Percentiles rank a stretch among this genome's conserved stretches.
These are phyloP conservation scores for Pogonomyrmex barbatus DNA, from an alignment of 1,140 invertebrate species.

Conservation along the genomic window DNA sequence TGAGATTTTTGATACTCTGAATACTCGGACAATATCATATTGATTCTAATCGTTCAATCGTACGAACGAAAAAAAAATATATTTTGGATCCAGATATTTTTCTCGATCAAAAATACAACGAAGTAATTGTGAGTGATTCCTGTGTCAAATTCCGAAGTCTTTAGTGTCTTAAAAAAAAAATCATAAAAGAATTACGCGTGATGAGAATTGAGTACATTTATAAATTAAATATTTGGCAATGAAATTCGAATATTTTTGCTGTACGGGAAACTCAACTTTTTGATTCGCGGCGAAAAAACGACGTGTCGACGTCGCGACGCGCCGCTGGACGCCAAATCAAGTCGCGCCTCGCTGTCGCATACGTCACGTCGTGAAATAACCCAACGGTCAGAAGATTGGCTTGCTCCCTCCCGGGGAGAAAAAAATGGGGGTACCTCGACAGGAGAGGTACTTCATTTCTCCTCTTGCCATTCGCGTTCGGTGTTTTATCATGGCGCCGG, in stretches of 20 bases:
- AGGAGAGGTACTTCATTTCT: not conserved
- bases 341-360: constrained; percentile 43
- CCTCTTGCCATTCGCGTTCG: constrained; percentile 50
- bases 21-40: not conserved
- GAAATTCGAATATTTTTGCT: not conserved
- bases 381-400: constrained; percentile 70
- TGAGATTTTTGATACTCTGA: too few species aligned
- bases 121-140: not conserved
- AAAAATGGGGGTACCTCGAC: constrained; percentile 34
- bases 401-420: constrained; percentile 21
- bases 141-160: not conserved
- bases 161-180: not conserved
- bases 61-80: not conserved
- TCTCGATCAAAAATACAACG: not conserved
- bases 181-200: not conserved
- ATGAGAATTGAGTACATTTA: not conserved
- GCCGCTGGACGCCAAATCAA: constrained; percentile 52
- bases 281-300: constrained; percentile 32
- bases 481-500: constrained; percentile 70
- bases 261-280: not conserved
- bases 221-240: not conserved
- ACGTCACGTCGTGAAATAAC: constrained; percentile 57
- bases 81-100: not conserved
- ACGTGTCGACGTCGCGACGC: constrained; percentile 54
- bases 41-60: not conserved